phyloP scores from a whole-genome alignment of 2,888 invertebrate genomes.

The Cantharis flavilabris region DNA sequence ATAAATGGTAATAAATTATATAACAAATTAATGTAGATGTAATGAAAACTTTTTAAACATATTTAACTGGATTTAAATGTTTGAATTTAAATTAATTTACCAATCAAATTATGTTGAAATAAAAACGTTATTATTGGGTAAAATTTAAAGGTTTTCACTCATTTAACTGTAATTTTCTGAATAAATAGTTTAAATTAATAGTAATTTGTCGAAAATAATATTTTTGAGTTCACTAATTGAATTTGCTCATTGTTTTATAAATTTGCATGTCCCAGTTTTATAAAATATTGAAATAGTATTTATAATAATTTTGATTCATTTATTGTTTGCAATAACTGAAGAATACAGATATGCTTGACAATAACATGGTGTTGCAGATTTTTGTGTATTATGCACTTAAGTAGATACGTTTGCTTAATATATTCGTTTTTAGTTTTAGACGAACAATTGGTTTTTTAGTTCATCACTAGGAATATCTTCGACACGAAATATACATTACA shows the following conservation, averaged over 20 bases:
- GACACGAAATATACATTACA: slow-evolving; percentile 1
- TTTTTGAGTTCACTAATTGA: neutral
- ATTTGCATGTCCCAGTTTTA: neutral
- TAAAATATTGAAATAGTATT: neutral
- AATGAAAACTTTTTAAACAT: neutral
- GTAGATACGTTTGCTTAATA: neutral
- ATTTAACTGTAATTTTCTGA: neutral
- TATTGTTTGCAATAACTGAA: neutral
- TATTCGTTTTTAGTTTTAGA: neutral
- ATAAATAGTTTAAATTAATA: neutral
- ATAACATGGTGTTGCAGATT: neutral
- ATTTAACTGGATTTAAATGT: neutral
- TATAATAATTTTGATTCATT: neutral
- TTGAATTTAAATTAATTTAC: neutral
- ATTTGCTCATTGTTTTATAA: neutral
- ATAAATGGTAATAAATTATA: neutral
- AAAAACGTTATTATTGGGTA: neutral
- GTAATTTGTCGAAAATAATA: neutral
- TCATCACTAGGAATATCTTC: neutral
- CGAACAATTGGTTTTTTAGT: neutral
- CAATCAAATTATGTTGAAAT: neutral
- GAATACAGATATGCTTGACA: neutral
- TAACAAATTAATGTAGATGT: neutral
- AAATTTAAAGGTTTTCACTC: neutral
- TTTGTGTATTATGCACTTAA: neutral